Conservation (phyloP, 2,797 vertebrate genomes). For the Melanogrammus aeglefinus region DNA sequence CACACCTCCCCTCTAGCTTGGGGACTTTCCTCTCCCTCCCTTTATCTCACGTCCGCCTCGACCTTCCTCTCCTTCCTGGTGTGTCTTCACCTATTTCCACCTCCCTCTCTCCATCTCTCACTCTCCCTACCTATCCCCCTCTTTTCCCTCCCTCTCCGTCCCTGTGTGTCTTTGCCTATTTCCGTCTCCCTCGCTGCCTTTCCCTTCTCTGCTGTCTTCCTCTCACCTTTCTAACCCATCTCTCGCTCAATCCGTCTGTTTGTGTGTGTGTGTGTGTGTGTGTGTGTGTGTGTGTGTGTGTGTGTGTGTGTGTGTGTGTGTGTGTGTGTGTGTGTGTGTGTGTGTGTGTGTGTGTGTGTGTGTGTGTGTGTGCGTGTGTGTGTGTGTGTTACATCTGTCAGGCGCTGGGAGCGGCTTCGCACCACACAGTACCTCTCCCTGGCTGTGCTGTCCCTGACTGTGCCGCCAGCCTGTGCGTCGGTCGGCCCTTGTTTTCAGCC, state of each 20-base stretch:
- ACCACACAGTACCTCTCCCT: constrained; percentile 32
- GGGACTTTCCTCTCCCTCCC: not conserved
- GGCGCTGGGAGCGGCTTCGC: constrained; percentile 60
- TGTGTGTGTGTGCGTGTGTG: not conserved
- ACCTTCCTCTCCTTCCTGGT: not conserved
- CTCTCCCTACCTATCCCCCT: constrained; percentile 25
- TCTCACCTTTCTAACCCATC: not conserved
- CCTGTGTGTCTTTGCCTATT: not conserved
- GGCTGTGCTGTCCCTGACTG: constrained; percentile 57
- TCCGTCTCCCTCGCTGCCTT: not conserved
- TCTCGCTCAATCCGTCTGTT: not conserved
- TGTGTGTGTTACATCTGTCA: constrained; percentile 61
- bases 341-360: not conserved
- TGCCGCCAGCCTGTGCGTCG: constrained; percentile 56
- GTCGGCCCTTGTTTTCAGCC: constrained; percentile 66
- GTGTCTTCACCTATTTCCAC: not conserved
- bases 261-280: too few relatives aligned
- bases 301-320: not conserved
- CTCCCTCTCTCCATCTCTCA: constrained; percentile 20
- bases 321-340: not conserved
- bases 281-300: not conserved
- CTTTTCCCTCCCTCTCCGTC: not conserved
- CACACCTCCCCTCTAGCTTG: not conserved
- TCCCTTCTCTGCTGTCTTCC: not conserved
- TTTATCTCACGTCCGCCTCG: too few relatives aligned